Base-by-base conservation (phyloP, 2,797 vertebrate genomes). In the Phrynocephalus vlangalii region DNA sequence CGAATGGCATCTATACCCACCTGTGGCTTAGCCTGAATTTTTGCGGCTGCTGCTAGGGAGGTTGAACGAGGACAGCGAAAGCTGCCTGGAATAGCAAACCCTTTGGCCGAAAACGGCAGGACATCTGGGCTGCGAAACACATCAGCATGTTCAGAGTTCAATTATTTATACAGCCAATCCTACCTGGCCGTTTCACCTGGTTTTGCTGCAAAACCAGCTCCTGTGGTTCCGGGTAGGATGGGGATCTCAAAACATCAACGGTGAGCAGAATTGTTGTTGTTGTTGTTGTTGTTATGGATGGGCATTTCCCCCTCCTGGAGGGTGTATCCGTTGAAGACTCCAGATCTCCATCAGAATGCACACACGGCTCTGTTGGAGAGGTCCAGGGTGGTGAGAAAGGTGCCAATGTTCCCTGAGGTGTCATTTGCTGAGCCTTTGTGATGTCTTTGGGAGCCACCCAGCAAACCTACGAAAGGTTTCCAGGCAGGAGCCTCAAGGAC, bases 161-260 rank as follows among this genome's bases (percentile, higher is more conserved):
- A 85, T 44, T 79, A 87, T 91, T 90, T 92, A 79, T 77, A 77
- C 89, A 94, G 86, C 83, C 84, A 82, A 79, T 90, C 75, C 73
- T 81, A 3, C 38, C 60, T 52, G 44, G 67, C 83, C 73, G 84
- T 81, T 15, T 86, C 89, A 48, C 67, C 75, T 52, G 90, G 38
- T 91, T 79, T 87, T 0, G 0, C 10, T 80, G 60, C 30, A 11
- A 79, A 89, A 91, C 26, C 87, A 90, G 78, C 85, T 38, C 7
- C 9, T 44, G 38, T 44, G 38, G 38, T 3, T 44, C 38, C 38
- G 5, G 38, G 38, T 44, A 44, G 15, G n/a, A 33, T 2, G 38
- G 22, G 30, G 79, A 38, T 89, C 50, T 71, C 38, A 70, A 87
- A 89, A 88, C 82, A 81, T 44, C 88, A 94, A 94, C 94, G 77